These are phyloP conservation scores for Acanthochromis polyacanthus DNA, from an alignment of 2,113 vertebrate species.

Conservation along the genomic window DNA sequence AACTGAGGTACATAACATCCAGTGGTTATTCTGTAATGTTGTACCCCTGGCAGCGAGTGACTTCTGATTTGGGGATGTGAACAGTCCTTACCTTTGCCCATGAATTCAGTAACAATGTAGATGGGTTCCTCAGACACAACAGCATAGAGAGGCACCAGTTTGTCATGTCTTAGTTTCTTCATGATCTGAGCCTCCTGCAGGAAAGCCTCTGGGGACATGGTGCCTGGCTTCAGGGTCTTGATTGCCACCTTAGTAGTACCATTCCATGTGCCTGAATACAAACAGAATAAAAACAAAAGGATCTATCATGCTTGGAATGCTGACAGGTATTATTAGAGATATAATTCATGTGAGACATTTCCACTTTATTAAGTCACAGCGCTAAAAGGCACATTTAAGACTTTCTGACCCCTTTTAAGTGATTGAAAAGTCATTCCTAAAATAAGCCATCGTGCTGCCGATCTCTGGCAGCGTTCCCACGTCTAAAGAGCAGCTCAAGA, in stretches of 20 bases:
- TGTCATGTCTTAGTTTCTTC: slow-evolving; percentile 98
- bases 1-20: too few relatives aligned
- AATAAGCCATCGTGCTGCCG: neutral
- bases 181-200: slow-evolving; percentile 99
- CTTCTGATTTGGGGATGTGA: neutral
- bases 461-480: slow-evolving; percentile 29
- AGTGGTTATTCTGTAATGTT: too few relatives aligned
- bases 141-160: slow-evolving; percentile 95
- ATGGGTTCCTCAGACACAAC: slow-evolving; percentile 99
- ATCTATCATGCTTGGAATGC: neutral
- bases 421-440: slow-evolving; percentile 26
- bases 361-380: neutral
- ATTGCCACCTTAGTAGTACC: slow-evolving; percentile 99
- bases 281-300: neutral
- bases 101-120: slow-evolving; percentile 97
- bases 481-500: slow-evolving; percentile 16
- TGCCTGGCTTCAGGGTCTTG: slow-evolving; percentile 97
- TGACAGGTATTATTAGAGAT: too few relatives aligned
- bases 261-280: slow-evolving; percentile 93
- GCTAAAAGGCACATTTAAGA: neutral
- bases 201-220: slow-evolving; percentile 99
- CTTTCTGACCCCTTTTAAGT: neutral
- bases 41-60: too few relatives aligned
- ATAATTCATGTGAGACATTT: neutral
- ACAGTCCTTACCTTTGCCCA: slow-evolving; percentile 91